Percentiles rank a stretch among this genome's conserved stretches.
Conservation (phyloP, 2,113 vertebrate species). For the Zosterops borbonicus region DNA sequence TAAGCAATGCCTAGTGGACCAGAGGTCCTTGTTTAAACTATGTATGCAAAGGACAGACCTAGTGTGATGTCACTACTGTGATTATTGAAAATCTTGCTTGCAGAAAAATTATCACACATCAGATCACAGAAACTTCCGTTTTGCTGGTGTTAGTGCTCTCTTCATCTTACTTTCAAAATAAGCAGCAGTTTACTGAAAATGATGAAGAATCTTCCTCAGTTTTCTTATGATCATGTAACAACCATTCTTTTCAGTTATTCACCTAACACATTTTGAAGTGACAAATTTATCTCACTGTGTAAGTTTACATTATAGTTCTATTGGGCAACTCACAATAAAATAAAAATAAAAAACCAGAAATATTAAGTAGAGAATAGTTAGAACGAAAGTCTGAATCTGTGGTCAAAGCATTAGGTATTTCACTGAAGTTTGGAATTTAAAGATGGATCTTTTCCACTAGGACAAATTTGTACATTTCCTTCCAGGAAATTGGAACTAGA, state of each 20-base stretch:
- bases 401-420: background rate
- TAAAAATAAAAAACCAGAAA: background rate
- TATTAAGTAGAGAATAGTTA: background rate
- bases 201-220: background rate
- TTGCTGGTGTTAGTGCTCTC: background rate
- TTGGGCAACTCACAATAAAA: background rate
- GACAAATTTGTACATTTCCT: background rate
- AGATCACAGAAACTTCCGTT: background rate
- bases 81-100: background rate
- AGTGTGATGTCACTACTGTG: background rate
- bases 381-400: background rate
- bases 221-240: background rate
- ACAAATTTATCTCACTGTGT: background rate
- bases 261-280: background rate
- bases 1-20: background rate
- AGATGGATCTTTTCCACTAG: background rate
- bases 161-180: background rate
- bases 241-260: background rate
- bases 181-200: background rate
- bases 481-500: background rate
- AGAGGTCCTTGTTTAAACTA: background rate
- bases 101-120: background rate
- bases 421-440: background rate
- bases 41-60: background rate
- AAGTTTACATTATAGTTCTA: background rate